Percentiles rank a stretch among this genome's conserved stretches.
Conservation (phyloP, 2,888 invertebrate species). For the Ophonus ardosiacus region DNA sequence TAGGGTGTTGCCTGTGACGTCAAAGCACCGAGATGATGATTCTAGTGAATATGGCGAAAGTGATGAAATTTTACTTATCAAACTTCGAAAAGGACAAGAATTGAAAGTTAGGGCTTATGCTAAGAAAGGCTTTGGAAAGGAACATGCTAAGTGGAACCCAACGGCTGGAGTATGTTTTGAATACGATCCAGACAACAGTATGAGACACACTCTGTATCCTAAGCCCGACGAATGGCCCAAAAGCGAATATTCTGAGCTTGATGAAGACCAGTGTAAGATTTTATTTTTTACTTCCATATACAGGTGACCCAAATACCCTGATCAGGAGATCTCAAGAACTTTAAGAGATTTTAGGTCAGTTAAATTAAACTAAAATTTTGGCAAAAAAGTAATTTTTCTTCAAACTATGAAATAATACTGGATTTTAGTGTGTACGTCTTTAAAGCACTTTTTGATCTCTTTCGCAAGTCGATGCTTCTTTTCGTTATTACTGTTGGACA, state of each 20-base stretch:
- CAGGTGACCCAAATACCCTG: too few species aligned
- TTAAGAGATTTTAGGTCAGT: too few species aligned
- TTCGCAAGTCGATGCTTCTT: too few species aligned
- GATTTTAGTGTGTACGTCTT: too few species aligned
- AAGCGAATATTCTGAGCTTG: slow-evolving; percentile 96
- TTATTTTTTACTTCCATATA: too few species aligned
- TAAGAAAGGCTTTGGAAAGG: slow-evolving; percentile 97
- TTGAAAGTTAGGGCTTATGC: slow-evolving; percentile 96
- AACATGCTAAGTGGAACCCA: slow-evolving; percentile 99
- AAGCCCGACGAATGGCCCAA: slow-evolving; percentile 99
- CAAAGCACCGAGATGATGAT: slow-evolving; percentile 93
- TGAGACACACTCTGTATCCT: slow-evolving; percentile 96
- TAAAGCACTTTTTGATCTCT: too few species aligned
- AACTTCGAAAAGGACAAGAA: slow-evolving; percentile 91
- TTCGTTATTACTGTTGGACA: too few species aligned
- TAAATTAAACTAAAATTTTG: too few species aligned
- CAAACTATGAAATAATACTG: too few species aligned
- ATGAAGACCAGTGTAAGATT: slow-evolving; percentile 89
- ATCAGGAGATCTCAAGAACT: too few species aligned
- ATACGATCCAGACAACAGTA: slow-evolving; percentile 98
- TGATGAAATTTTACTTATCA: slow-evolving; percentile 89
- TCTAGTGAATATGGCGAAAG: slow-evolving; percentile 95
- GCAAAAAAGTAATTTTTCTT: too few species aligned
- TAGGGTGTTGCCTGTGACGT: slow-evolving; percentile 95
- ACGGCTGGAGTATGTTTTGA: slow-evolving; percentile 99